Percentiles rank a stretch among this genome's conserved stretches.
Evolutionary conservation across 2,797 vertebrate species (phyloP).

Genomic region (Acipenser oxyrinchus): DNA sequence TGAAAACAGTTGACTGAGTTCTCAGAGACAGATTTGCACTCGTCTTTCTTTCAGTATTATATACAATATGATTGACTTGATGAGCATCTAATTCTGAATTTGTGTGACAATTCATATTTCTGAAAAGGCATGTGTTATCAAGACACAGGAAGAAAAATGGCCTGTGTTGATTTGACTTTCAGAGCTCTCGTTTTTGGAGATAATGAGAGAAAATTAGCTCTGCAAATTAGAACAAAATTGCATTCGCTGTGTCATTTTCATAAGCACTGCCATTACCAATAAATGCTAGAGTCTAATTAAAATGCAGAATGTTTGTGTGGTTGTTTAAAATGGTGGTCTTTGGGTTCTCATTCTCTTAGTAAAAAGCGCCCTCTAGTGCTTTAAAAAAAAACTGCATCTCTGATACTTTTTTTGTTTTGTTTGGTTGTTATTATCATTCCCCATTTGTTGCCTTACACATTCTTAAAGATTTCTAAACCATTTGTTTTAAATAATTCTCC

Average conservation of each 20-base stretch:
- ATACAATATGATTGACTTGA: conserved; percentile 7
- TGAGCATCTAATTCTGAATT: conserved; percentile 8
- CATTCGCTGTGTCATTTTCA: conserved; percentile 37
- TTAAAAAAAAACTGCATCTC: background rate
- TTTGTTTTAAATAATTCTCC: too few relatives aligned
- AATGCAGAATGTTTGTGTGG: conserved; percentile 25
- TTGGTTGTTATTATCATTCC: too few relatives aligned
- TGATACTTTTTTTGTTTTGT: too few relatives aligned
- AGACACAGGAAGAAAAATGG: conserved; percentile 18
- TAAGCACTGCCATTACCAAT: conserved; percentile 41
- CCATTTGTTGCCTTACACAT: too few relatives aligned
- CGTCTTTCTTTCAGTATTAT: background rate
- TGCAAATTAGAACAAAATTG: conserved; percentile 39
- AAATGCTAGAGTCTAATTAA: conserved; percentile 35
- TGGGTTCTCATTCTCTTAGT: conserved; percentile 13
- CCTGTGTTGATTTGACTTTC: conserved; percentile 28
- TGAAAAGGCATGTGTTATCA: conserved; percentile 10
- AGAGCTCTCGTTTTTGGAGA: conserved; percentile 29
- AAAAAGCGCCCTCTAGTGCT: conserved; percentile 31
- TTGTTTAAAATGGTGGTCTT: conserved; percentile 15
- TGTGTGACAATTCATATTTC: conserved; percentile 1
- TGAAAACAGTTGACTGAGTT: conserved; percentile 3
- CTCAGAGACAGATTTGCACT: background rate
- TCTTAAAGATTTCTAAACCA: too few relatives aligned
- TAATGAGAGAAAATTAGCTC: conserved; percentile 37